Conservation (phyloP, 2,888 invertebrate species). For the Oxycera nigricornis region DNA sequence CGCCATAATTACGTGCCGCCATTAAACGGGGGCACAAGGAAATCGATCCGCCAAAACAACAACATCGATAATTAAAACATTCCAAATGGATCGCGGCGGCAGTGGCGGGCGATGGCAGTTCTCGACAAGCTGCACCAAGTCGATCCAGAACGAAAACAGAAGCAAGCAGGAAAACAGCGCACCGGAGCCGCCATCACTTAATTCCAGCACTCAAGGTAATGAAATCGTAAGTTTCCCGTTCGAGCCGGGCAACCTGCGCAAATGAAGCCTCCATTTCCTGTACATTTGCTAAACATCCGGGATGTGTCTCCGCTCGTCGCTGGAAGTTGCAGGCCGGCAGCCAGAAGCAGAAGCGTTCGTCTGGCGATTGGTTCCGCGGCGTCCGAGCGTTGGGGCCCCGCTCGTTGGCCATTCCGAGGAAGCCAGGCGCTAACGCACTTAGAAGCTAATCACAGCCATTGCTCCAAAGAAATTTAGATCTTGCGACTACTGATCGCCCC, state of each 20-base stretch:
- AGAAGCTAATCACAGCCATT: not conserved
- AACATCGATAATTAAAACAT: constrained; percentile 24
- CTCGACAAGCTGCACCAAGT: not conserved
- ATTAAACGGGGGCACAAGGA: constrained; percentile 7
- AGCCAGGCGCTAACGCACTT: constrained; percentile 3
- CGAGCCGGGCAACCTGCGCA: constrained; percentile 35
- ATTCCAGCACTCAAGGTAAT: constrained; percentile 32
- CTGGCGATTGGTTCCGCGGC: not conserved
- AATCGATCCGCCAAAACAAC: constrained; percentile 22
- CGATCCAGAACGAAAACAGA: not conserved
- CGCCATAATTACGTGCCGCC: not conserved
- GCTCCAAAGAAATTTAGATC: constrained; percentile 23
- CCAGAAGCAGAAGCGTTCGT: not conserved
- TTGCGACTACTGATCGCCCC: too few relatives aligned
- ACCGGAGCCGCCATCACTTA: constrained; percentile 1
- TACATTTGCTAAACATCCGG: constrained; percentile 43
- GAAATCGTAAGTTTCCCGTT: constrained; percentile 21
- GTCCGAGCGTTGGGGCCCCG: not conserved
- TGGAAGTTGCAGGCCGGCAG: too few relatives aligned
- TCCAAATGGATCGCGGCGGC: not conserved
- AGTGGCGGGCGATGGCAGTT: too few relatives aligned
- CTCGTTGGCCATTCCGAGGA: constrained; percentile 1
- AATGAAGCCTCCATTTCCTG: constrained; percentile 40
- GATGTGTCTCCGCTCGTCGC: constrained; percentile 35
- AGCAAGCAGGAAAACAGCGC: not conserved